These are phyloP conservation scores for Peribatodes rhomboidaria DNA, from an alignment of 2,888 invertebrate genomes.

Conservation along the genomic window DNA sequence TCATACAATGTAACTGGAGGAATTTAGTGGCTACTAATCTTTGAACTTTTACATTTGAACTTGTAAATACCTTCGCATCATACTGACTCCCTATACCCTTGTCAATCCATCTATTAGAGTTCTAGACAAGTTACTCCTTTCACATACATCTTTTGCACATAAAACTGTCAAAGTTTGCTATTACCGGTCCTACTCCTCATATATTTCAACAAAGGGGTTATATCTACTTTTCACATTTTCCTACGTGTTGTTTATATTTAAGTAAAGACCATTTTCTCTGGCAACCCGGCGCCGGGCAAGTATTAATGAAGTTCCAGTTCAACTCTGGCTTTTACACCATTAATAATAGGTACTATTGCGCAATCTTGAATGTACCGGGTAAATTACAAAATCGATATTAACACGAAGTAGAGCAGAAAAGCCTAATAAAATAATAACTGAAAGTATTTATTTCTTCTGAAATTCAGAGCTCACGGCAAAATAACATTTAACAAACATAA, in stretches of 20 bases:
- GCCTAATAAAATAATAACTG: neutral
- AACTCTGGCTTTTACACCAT: constrained; percentile 69
- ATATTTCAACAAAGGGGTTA: constrained; percentile 32
- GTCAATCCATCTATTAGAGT: constrained; percentile 15
- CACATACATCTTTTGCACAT: constrained; percentile 22
- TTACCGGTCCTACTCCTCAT: constrained; percentile 4
- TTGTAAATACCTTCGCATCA: neutral
- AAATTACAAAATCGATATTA: constrained; percentile 78
- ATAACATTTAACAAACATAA: too few species aligned
- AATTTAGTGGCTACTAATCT: too few species aligned
- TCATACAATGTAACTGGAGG: too few species aligned
- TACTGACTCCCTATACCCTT: constrained; percentile 18
- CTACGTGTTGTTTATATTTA: constrained; percentile 60
- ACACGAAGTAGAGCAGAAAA: neutral
- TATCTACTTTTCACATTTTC: constrained; percentile 15
- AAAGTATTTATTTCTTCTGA: neutral
- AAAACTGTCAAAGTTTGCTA: constrained; percentile 29
- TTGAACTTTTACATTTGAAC: too few species aligned
- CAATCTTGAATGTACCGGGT: constrained; percentile 69
- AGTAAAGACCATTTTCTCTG: constrained; percentile 69
- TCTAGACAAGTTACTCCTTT: constrained; percentile 9
- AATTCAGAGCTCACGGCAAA: too few species aligned
- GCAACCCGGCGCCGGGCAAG: constrained; percentile 59
- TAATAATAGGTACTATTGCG: constrained; percentile 73
- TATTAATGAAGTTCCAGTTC: constrained; percentile 70